Evolutionary conservation across 1,140 invertebrate species (phyloP).

Genomic region (Popillia japonica): DNA sequence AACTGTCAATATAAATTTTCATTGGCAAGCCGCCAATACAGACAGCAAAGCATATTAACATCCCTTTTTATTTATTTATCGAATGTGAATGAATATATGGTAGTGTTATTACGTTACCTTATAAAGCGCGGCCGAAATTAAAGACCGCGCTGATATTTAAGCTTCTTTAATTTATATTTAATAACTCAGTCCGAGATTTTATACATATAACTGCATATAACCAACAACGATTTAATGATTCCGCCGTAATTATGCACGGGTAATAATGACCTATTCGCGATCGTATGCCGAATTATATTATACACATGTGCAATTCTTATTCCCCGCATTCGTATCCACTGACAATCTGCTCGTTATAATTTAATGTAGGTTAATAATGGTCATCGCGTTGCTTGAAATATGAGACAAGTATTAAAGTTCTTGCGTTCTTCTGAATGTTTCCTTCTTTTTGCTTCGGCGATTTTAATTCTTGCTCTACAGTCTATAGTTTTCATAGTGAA

Average conservation of each 20-base stretch:
- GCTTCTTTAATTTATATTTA: slow-evolving; percentile 39
- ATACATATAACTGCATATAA: background rate
- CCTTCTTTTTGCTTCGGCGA: background rate
- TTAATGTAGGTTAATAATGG: slow-evolving; percentile 38
- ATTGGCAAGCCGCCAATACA: background rate
- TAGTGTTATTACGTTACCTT: slow-evolving; percentile 25
- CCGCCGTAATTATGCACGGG: background rate
- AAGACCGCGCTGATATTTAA: slow-evolving; percentile 29
- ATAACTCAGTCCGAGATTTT: slow-evolving; percentile 17
- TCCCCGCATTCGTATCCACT: background rate
- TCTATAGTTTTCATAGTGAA: background rate
- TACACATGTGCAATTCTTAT: background rate
- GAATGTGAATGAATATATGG: slow-evolving; percentile 2
- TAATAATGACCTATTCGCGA: slow-evolving; percentile 13
- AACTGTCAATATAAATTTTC: background rate
- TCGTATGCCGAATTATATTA: background rate
- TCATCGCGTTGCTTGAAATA: background rate
- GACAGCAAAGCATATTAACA: background rate
- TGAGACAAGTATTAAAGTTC: background rate
- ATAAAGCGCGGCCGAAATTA: slow-evolving; percentile 30
- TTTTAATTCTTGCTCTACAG: background rate
- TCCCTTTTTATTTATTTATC: slow-evolving; percentile 29
- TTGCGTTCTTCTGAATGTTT: background rate
- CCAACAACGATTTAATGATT: slow-evolving; percentile 22
- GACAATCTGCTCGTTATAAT: slow-evolving; percentile 10